A percentile compares a stretch with the other conserved stretches of the same genome.
These are phyloP conservation scores for Trematocara macrostoma DNA, from an alignment of 2,113 vertebrate genomes.

Conservation along the genomic window DNA sequence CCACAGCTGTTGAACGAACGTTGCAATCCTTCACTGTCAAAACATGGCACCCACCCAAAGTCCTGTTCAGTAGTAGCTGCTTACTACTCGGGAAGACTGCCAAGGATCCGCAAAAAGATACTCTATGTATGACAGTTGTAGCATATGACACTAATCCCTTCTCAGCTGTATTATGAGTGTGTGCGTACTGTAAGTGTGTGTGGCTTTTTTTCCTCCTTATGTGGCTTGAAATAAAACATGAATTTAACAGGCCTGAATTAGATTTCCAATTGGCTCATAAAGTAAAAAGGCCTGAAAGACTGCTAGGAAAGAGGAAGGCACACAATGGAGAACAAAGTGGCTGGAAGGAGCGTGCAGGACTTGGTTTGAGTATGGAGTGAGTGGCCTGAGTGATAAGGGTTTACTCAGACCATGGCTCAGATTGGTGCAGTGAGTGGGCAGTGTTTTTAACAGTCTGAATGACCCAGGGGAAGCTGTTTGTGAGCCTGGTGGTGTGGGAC, in stretches of 20 bases:
- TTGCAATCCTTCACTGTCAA: conserved; percentile 59
- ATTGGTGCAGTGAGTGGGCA: background rate
- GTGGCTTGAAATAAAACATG: background rate
- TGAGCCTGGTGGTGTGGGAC: background rate
- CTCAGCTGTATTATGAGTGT: conserved; percentile 3
- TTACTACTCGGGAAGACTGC: conserved; percentile 33
- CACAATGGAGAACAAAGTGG: background rate
- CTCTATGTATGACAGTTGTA: conserved; percentile 34
- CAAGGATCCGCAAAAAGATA: conserved; percentile 40
- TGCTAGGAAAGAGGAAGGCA: background rate
- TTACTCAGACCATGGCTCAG: background rate
- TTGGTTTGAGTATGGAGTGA: background rate
- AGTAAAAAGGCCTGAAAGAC: background rate
- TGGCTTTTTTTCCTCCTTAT: background rate
- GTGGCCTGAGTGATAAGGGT: background rate
- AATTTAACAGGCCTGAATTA: background rate
- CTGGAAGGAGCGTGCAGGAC: background rate
- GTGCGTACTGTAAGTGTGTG: background rate
- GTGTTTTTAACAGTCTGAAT: background rate
- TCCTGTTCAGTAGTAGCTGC: conserved; percentile 38
- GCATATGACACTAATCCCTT: conserved; percentile 34
- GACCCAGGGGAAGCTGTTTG: background rate
- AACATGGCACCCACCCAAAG: conserved; percentile 46
- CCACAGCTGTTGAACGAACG: conserved; percentile 61
- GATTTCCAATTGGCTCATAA: background rate